These are phyloP conservation scores for Thumatha senex DNA, from an alignment of 2,888 invertebrate species.

Conservation along the genomic window DNA sequence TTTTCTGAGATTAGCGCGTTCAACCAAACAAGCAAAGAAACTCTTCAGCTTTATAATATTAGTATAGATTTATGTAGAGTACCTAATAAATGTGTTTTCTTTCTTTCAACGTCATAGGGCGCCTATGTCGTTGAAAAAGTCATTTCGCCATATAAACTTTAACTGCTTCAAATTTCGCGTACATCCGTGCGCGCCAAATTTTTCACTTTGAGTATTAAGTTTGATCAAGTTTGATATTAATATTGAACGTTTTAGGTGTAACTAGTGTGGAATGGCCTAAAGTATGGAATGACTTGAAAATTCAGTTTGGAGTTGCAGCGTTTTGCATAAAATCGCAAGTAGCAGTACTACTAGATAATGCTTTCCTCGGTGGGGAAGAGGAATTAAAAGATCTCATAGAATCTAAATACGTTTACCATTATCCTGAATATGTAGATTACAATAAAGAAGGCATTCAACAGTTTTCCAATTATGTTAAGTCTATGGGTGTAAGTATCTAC, in stretches of 20 bases:
- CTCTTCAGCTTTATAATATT: no score
- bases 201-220: no score
- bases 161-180: no score
- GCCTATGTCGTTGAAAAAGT: no score
- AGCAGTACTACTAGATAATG: slow-evolving; percentile 74
- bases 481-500: slow-evolving; percentile 71
- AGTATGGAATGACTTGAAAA: slow-evolving; percentile 59
- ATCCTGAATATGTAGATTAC: slow-evolving; percentile 71
- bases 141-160: no score
- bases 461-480: slow-evolving; percentile 66
- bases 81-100: no score
- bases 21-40: no score
- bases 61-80: no score
- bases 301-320: slow-evolving; percentile 68
- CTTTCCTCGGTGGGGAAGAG: slow-evolving; percentile 79
- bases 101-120: no score
- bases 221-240: no score
- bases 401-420: slow-evolving; percentile 67
- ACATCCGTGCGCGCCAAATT: no score
- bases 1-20: no score
- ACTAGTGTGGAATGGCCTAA: slow-evolving; percentile 69
- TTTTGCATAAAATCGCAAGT: slow-evolving; percentile 73
- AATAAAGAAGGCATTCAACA: slow-evolving; percentile 63
- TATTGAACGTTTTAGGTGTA: slow-evolving; percentile 43
- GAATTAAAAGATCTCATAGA: slow-evolving; percentile 72